phyloP scores from a whole-genome alignment of 2,888 invertebrate genomes.

The Phortica magna region DNA sequence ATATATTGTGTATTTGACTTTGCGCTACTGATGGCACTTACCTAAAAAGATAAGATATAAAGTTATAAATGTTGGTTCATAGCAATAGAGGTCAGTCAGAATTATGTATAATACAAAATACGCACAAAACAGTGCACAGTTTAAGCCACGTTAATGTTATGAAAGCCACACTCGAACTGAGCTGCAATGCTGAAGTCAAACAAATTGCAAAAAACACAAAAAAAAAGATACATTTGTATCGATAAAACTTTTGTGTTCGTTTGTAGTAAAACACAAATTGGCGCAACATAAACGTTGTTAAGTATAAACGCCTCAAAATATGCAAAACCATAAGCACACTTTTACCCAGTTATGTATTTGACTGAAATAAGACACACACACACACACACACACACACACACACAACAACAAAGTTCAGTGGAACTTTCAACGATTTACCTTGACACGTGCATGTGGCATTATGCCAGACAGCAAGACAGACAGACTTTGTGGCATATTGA shows the following conservation, averaged over 20 bases:
- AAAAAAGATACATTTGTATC: neutral
- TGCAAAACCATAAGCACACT: slow-evolving; percentile 7
- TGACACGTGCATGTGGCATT: slow-evolving; percentile 22
- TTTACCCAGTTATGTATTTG: slow-evolving; percentile 19
- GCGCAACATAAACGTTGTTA: slow-evolving; percentile 8
- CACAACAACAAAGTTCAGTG: slow-evolving; percentile 19
- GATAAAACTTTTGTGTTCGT: slow-evolving; percentile 28
- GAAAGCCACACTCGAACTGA: slow-evolving; percentile 18
- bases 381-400: no score
- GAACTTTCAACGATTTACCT: slow-evolving; percentile 37
- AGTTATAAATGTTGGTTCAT: no score
- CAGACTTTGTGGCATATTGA: slow-evolving; percentile 14
- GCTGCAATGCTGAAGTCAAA: neutral
- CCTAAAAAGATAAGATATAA: slow-evolving; percentile 28
- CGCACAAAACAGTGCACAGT: no score
- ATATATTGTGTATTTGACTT: neutral
- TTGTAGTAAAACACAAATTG: neutral
- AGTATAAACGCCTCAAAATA: slow-evolving; percentile 10
- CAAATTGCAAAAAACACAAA: neutral
- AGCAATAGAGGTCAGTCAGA: neutral
- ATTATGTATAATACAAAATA: neutral
- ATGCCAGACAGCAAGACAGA: neutral
- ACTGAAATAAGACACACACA: neutral
- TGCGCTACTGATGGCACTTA: slow-evolving; percentile 18
- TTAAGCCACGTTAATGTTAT: neutral